Conservation (phyloP, 2,797 vertebrate species). For the Urophycis tenuis region DNA sequence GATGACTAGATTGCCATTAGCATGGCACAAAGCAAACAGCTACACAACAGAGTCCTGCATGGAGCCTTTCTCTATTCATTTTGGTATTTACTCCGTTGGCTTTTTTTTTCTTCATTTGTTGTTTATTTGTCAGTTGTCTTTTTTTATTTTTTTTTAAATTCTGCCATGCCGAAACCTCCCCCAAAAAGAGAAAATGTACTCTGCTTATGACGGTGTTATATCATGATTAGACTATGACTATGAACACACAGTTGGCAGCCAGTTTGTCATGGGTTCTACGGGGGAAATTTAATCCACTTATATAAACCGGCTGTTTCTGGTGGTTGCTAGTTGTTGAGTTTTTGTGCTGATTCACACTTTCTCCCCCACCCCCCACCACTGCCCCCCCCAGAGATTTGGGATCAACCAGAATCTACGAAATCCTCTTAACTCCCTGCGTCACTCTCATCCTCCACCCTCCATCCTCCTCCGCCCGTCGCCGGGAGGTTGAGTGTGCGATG, state of each 20-base stretch:
- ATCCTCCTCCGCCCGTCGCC: conserved; percentile 13
- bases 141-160: no score
- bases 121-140: not conserved
- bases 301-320: not conserved
- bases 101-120: not conserved
- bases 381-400: not conserved
- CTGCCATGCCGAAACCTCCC: not conserved
- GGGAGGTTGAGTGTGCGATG: conserved; percentile 25
- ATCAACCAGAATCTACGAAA: not conserved
- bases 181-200: not conserved
- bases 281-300: not conserved
- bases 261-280: not conserved
- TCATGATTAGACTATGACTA: not conserved
- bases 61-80: conserved; percentile 22
- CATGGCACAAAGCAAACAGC: conserved; percentile 50
- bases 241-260: not conserved
- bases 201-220: not conserved
- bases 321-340: not conserved
- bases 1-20: conserved; percentile 64
- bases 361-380: no score
- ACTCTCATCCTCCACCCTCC: conserved; percentile 19
- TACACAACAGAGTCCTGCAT: conserved; percentile 47
- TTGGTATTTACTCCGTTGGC: conserved; percentile 34
- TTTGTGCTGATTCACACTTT: not conserved
- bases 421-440: conserved; percentile 7